Evolutionary conservation across 2,888 invertebrate species (phyloP).

Genomic region (Papilio elwesi): DNA sequence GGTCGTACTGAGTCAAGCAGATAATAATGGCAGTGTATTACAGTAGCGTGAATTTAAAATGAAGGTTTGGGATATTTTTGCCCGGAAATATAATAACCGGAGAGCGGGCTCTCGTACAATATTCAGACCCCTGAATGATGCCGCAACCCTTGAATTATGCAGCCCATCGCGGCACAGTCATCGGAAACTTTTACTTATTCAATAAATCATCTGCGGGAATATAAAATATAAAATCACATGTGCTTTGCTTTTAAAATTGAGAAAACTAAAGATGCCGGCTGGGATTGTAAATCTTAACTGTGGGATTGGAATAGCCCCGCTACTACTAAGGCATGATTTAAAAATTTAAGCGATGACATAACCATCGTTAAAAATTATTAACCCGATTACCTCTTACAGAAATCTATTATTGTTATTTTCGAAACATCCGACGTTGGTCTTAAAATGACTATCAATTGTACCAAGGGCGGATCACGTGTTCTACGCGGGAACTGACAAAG

Average conservation of each 20-base stretch:
- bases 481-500: too few species aligned
- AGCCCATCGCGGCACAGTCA: constrained; percentile 21
- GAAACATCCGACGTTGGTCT: too few species aligned
- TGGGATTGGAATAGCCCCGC: background rate
- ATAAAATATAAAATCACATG: background rate
- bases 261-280: background rate
- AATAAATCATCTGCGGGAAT: constrained; percentile 13
- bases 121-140: constrained; percentile 33
- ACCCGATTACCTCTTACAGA: too few species aligned
- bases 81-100: constrained; percentile 19
- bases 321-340: too few species aligned
- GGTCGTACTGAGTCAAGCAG: background rate
- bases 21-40: background rate
- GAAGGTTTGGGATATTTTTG: constrained; percentile 20
- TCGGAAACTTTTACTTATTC: constrained; percentile 35
- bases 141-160: constrained; percentile 31
- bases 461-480: too few species aligned
- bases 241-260: background rate
- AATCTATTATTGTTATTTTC: too few species aligned
- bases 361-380: too few species aligned
- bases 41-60: constrained; percentile 29
- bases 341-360: too few species aligned
- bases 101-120: constrained; percentile 26
- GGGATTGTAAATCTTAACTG: background rate
- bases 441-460: too few species aligned